Evolutionary conservation across 1,140 invertebrate species (phyloP), one percentile per base, ranked within the genome.

Genomic region (Pristionchus pacificus): DNA sequence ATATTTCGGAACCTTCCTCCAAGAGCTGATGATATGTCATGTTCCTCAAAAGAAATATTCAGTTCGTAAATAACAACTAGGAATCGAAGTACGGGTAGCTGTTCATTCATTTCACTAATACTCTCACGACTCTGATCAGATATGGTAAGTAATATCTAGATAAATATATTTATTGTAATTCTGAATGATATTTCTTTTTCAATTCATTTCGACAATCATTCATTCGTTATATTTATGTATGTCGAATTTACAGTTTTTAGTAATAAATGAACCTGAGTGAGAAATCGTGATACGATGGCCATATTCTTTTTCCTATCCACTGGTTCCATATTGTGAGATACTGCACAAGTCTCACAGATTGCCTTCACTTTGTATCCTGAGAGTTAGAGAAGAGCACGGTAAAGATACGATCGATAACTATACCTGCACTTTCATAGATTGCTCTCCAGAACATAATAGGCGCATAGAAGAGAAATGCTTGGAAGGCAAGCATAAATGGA

Each of bases 391-490:
- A n/a, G n/a, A n/a, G n/a, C n/a, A n/a, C n/a, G n/a, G n/a, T n/a
- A n/a, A n/a, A n/a, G n/a, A n/a, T n/a, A n/a, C n/a, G n/a, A 10
- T 30, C 61, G 19, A n/a, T 32, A 19, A 60, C 24, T 3, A 25
- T 59, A 77, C 76, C 76, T 30, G 74, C 74, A 29, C 60, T 66
- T 63, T 77, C 80, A 59, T 83, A 83, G 19, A 84, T 76, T 19
- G 75, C 31, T 27, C 81, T 62, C 87, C 87, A 88, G 31, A 88
- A 71, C 19, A 83, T 84, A 15, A 85, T 81, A 10, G 87, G 86
- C 25, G 85, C 73, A 71, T 87, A 87, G 79, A 87, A 88, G 29
- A 85, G 62, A 60, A 87, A 90, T 2, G 88, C 86, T 78, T 85
- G 84, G 25, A 86, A 71, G 28, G 84, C 83, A n/a, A 87, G 68